Conservation (phyloP, 2,113 vertebrate genomes). For the Megaptera novaeangliae region DNA sequence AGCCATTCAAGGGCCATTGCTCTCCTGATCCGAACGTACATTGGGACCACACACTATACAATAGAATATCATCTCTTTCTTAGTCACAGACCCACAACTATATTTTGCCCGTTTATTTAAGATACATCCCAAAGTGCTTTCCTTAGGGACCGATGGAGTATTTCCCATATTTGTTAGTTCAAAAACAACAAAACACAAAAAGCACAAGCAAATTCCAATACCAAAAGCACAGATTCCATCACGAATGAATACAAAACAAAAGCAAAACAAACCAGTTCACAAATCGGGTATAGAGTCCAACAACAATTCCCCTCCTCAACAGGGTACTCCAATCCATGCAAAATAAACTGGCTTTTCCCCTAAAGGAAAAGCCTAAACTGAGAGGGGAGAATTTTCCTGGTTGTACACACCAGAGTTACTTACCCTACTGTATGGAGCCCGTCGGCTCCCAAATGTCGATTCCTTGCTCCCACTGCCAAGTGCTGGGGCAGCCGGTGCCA, state of each 20-base stretch:
- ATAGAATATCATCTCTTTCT: not conserved
- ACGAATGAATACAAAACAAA: not conserved
- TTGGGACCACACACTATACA: not conserved
- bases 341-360: not conserved
- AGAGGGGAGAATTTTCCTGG: not conserved
- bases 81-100: not conserved
- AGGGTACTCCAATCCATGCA: not conserved
- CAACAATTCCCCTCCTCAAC: not conserved
- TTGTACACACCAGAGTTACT: not conserved
- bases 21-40: not conserved
- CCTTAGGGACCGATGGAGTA: not conserved
- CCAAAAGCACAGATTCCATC: not conserved
- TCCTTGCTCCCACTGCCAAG: not conserved
- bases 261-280: not conserved
- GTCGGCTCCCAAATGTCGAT: not conserved
- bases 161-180: not conserved
- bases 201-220: not conserved
- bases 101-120: not conserved
- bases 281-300: not conserved
- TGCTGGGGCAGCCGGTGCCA: not conserved
- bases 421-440: not conserved
- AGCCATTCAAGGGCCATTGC: not conserved
- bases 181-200: not conserved
- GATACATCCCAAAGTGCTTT: not conserved
- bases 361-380: not conserved